Conservation (phyloP, 1,140 invertebrate genomes). For the Drosophila azteca region DNA sequence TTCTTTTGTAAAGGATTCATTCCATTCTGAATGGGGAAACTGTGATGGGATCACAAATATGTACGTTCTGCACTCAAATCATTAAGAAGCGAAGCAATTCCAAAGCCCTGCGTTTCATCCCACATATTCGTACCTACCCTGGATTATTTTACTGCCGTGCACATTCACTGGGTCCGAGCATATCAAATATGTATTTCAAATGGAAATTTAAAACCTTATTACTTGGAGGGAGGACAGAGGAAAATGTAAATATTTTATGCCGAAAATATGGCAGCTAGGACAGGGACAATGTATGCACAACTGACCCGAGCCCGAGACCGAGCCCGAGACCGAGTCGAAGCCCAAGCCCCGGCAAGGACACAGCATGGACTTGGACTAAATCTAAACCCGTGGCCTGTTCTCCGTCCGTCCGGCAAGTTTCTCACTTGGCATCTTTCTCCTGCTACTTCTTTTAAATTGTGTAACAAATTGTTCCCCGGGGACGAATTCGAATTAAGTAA, state of each 20-base stretch:
- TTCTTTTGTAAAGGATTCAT: no score
- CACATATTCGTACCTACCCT: background rate
- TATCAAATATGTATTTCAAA: constrained; percentile 74
- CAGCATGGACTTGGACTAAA: constrained; percentile 57
- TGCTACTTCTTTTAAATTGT: constrained; percentile 72
- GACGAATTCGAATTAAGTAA: constrained; percentile 82
- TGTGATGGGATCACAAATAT: no score
- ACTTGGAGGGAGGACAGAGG: constrained; percentile 34
- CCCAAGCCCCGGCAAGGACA: constrained; percentile 23
- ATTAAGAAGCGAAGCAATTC: constrained; percentile 4
- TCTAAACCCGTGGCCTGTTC: constrained; percentile 52
- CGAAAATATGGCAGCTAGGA: constrained; percentile 74
- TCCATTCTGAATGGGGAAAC: no score
- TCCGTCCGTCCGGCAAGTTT: constrained; percentile 8
- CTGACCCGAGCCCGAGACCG: constrained; percentile 44
- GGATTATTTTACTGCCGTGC: constrained; percentile 56
- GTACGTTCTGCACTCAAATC: no score
- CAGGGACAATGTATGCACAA: constrained; percentile 75
- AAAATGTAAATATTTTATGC: constrained; percentile 79
- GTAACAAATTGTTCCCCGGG: constrained; percentile 82
- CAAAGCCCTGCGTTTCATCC: constrained; percentile 28
- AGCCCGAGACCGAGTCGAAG: no score
- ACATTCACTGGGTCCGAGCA: constrained; percentile 57
- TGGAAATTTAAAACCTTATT: constrained; percentile 82
- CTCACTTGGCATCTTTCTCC: constrained; percentile 12